Percentiles rank a stretch among this genome's conserved stretches.
Evolutionary conservation across 2,113 vertebrate species (phyloP).

Genomic region (Rhabdornis inornatus): DNA sequence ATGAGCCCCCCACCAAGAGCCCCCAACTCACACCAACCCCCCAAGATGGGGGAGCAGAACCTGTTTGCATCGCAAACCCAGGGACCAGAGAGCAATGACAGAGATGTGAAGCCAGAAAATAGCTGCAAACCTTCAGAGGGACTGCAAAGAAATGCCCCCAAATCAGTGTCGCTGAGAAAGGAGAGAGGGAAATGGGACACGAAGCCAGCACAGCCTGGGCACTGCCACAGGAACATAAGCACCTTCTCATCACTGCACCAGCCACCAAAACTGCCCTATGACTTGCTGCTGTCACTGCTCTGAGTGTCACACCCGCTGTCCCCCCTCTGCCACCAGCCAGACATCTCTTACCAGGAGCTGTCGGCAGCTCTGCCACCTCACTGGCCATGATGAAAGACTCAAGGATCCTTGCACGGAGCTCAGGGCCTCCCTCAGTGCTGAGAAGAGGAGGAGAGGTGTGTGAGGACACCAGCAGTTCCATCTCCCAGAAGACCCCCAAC

Average conservation of each 20-base stretch:
- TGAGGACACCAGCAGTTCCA: background rate
- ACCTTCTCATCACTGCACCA: fast-evolving
- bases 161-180: background rate
- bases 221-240: fast-evolving
- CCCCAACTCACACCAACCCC: background rate
- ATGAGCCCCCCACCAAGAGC: fast-evolving
- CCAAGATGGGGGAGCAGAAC: background rate
- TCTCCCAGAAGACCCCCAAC: fast-evolving
- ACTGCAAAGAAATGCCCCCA: background rate
- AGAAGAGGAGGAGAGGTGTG: background rate
- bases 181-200: background rate
- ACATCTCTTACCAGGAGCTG: conserved; percentile 76
- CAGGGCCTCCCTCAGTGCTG: conserved; percentile 74
- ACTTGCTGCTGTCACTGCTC: background rate
- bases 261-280: fast-evolving
- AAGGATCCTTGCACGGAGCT: conserved; percentile 75
- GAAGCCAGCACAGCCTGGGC: background rate
- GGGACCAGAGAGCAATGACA: background rate
- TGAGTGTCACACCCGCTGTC: fast-evolving
- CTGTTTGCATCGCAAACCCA: background rate
- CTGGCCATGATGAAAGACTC: conserved; percentile 75
- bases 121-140: background rate
- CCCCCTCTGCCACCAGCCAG: fast-evolving
- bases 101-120: background rate
- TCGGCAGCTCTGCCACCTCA: conserved; percentile 65